Base-by-base conservation (phyloP, 2,113 vertebrate species). In the Noctilio leporinus region DNA sequence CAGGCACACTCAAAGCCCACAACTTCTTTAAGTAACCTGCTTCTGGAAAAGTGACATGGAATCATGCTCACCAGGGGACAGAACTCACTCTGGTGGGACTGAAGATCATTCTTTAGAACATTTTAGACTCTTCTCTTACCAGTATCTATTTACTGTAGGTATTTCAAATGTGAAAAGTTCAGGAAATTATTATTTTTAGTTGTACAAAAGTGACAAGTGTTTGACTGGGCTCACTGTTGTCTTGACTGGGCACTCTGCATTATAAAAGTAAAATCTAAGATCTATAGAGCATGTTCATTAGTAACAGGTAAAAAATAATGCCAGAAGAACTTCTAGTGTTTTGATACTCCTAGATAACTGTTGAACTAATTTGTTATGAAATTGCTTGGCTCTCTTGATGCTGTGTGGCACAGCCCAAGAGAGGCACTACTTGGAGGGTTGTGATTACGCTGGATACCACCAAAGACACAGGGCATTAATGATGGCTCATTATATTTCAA, bases 21-120 rank as follows among this genome's bases (percentile, higher is more conserved):
- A 22, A 40, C 0, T 17, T 49, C 22, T 43, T 28, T 28, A 11
- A 35, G 33, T 49, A 1, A 11, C 33, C 1, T 0, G 35, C 72
- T 91, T 35, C 73, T 4, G 7, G 55, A 82, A 30, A 64, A 0
- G 26, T 33, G 28, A 55, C 24, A 35, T 40, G 70, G 55, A 62
- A 53, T 33, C 53, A 14, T 0, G 10, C 11, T 62, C 59, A 38
- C 55, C 8, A 43, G 3, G 69, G 49, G 24, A n/a, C 14, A 59
- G 38, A 20, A 51, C 12, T 51, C 40, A 57, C 22, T 24, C 38
- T 12, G 20, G 49, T 16, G 55, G 45, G 53, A n/a, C 38, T 16
- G 28, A 59, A 16, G 30, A 64, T 5, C 26, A 5, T 40, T 43
- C 40, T 59, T 67, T 17, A 80, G 43, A 17, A 22, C 5, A 16